Base-by-base conservation (phyloP, 1,140 invertebrate genomes). In the Streblospio benedicti region DNA sequence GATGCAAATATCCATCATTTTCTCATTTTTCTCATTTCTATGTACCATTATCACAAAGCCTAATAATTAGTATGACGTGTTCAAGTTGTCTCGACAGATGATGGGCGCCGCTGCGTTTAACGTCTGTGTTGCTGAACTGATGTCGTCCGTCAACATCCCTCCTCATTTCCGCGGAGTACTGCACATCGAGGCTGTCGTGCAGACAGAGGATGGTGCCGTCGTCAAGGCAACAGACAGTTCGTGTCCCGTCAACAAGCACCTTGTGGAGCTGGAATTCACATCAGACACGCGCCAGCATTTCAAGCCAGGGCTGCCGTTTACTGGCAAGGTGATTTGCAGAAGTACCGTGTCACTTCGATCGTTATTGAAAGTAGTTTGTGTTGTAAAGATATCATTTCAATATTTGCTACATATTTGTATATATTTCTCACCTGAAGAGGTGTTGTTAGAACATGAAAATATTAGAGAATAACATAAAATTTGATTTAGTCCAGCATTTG, bases 121-220 rank as follows among this genome's bases (percentile, higher is more conserved):
- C 54, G 27, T 57, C 33, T 57, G 54, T 38, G 23, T 43, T 23
- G 30, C 12, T n/a, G 54, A 57, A 12, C 35, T 57, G 33, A 43
- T 43, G 12, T 18, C 6, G 4, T 20, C 12, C 18, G 18, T 20
- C 16, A 23, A 16, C 28, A 6, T 57, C 33, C 30, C 23, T 25
- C 12, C 38, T 12, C 18, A 41, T 43, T 43, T 57, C 20, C 41
- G 54, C 18, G 33, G 54, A 43, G 33, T 25, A 14, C 33, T 57
- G 14, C 18, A 52, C 28, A 16, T 52, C 18, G 5, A 25, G 6
- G 50, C 27, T 5, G 50, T 4, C 12, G 50, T 52, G 6, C 12
- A 23, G 16, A 30, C 20, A 6, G 6, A 4, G 6, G 27, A 52
- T 52, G 50, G 50, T 6, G 6, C 20, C 18, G 18, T 27, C 27